These are phyloP conservation scores for Hololepta plana DNA, from an alignment of 2,888 invertebrate genomes.

Conservation along the genomic window DNA sequence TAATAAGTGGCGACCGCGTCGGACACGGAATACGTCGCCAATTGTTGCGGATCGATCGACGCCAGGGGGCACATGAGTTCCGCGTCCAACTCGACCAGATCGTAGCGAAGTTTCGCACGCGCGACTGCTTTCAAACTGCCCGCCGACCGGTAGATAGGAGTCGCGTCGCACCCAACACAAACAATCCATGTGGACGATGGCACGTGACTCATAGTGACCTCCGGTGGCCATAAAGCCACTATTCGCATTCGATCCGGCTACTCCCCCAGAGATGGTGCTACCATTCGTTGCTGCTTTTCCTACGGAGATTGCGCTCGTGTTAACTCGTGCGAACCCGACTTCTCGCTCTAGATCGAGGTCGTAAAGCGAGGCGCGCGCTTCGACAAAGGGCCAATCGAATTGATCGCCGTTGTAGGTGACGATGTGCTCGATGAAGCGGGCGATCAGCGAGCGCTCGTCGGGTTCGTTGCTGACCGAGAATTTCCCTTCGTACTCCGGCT, in stretches of 20 bases:
- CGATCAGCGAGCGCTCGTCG: constrained; percentile 67
- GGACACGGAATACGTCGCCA: constrained; percentile 96
- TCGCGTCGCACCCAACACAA: constrained; percentile 97
- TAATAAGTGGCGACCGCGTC: constrained; percentile 99
- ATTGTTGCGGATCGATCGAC: constrained; percentile 79
- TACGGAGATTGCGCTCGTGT: too few species aligned
- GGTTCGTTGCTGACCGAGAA: constrained; percentile 88
- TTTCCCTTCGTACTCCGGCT: constrained; percentile 92
- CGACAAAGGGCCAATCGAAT: constrained; percentile 98
- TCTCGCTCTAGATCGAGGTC: constrained; percentile 81
- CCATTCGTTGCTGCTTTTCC: too few species aligned
- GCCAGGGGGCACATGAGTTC: constrained; percentile 98
- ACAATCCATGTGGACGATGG: constrained; percentile 93
- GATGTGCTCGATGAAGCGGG: constrained; percentile 90
- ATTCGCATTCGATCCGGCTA: constrained; percentile 37
- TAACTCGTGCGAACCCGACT: constrained; percentile 67
- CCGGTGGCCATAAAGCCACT: too few species aligned
- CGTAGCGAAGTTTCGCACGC: constrained; percentile 87
- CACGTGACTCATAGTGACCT: constrained; percentile 75
- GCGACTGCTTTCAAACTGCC: constrained; percentile 96
- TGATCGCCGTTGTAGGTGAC: constrained; percentile 86
- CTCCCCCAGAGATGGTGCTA: too few species aligned
- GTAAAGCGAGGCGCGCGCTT: constrained; percentile 77
- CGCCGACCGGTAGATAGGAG: constrained; percentile 95
- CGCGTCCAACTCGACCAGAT: constrained; percentile 95